Percentiles rank a stretch among this genome's conserved stretches.
Evolutionary conservation across 1,140 invertebrate genomes (phyloP).

Genomic region (Drosophila asahinai): DNA sequence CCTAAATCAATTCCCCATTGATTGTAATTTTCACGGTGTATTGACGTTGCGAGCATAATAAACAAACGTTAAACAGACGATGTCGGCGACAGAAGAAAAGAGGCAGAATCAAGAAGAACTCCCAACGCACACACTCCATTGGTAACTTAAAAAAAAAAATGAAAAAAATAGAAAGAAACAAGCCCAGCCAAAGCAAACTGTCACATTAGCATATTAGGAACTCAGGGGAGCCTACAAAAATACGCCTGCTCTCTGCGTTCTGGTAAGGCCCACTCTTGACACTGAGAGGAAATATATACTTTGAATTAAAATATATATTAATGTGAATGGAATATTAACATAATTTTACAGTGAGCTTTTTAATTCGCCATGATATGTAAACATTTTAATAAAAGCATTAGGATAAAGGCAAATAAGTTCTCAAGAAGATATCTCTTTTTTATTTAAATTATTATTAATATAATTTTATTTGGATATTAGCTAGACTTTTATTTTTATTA

Average conservation of each 20-base stretch:
- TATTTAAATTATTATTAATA: too few relatives aligned
- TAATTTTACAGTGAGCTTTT: too few relatives aligned
- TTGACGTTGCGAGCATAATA: slow-evolving; percentile 68
- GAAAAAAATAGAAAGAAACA: slow-evolving; percentile 21
- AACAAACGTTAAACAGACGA: slow-evolving; percentile 70
- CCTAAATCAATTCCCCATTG: slow-evolving; percentile 31
- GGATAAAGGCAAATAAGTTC: too few relatives aligned
- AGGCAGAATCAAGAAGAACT: slow-evolving; percentile 35
- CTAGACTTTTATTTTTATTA: too few relatives aligned
- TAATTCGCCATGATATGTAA: too few relatives aligned
- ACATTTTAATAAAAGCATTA: too few relatives aligned
- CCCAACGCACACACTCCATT: slow-evolving; percentile 37
- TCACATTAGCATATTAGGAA: slow-evolving; percentile 83
- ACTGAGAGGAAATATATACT: neutral
- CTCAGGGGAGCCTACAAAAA: slow-evolving; percentile 60
- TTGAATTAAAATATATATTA: too few relatives aligned
- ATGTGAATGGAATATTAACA: too few relatives aligned
- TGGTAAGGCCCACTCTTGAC: slow-evolving; percentile 25
- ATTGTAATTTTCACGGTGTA: slow-evolving; percentile 71
- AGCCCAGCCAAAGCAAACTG: slow-evolving; percentile 65
- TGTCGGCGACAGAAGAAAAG: slow-evolving; percentile 38
- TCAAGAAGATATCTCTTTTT: too few relatives aligned
- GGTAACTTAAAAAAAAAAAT: slow-evolving; percentile 18
- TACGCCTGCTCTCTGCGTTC: slow-evolving; percentile 48
- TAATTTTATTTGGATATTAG: too few relatives aligned